These are phyloP conservation scores for Stratiomys singularior DNA, from an alignment of 2,888 invertebrate genomes.

Conservation along the genomic window DNA sequence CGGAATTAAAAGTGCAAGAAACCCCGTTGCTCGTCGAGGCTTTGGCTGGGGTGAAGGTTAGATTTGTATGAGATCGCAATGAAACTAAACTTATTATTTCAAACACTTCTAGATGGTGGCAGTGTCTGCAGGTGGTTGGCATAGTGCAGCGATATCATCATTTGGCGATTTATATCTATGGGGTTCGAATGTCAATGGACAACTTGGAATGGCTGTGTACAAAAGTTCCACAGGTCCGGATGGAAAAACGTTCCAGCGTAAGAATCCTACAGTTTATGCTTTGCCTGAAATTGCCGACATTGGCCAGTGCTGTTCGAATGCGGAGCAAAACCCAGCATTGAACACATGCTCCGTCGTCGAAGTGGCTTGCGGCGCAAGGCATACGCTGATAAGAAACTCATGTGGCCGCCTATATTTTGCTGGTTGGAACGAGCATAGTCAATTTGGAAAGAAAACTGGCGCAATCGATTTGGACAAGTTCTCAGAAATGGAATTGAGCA, in stretches of 20 bases:
- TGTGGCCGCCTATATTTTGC: conserved; percentile 76
- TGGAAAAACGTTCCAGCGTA: conserved; percentile 52
- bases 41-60: conserved; percentile 76
- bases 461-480: conserved; percentile 56
- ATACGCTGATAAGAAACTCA: conserved; percentile 77
- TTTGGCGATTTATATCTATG: conserved; percentile 87
- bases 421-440: conserved; percentile 87
- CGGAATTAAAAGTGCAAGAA: conserved; percentile 69
- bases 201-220: conserved; percentile 74
- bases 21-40: conserved; percentile 76
- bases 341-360: conserved; percentile 61
- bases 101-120: conserved; percentile 67
- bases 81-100: no score
- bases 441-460: conserved; percentile 69
- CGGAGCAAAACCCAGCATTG: conserved; percentile 50
- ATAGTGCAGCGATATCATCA: conserved; percentile 80
- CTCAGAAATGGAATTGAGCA: conserved; percentile 57
- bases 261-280: conserved; percentile 60
- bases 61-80: no score
- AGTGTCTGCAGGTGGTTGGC: conserved; percentile 88
- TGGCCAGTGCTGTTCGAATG: conserved; percentile 58
- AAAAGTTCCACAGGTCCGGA: conserved; percentile 55
- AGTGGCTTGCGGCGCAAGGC: conserved; percentile 80
- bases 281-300: conserved; percentile 62
- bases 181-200: conserved; percentile 92